Evolutionary conservation across 2,113 vertebrate genomes (phyloP).

Genomic region (Zapus hudsonius): DNA sequence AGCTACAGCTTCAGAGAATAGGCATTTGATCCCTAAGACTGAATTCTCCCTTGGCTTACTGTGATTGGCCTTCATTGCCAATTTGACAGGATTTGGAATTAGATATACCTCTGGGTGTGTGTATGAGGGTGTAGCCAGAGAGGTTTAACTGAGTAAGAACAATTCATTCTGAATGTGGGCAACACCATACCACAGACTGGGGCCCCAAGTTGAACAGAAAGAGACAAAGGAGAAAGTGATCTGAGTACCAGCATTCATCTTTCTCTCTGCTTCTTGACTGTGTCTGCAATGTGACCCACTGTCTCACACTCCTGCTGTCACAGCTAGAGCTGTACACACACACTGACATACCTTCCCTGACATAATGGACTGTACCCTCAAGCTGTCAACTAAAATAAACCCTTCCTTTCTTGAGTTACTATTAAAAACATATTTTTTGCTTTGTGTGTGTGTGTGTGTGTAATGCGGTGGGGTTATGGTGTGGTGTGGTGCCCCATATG

Average conservation of each 20-base stretch:
- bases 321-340: neutral
- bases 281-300: neutral
- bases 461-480: too few species aligned
- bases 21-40: too few species aligned
- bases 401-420: neutral
- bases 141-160: neutral
- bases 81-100: neutral
- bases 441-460: too few species aligned
- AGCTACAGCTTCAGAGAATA: too few species aligned
- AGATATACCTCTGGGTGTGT: neutral
- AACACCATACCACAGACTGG: neutral
- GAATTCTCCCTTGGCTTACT: fast-evolving
- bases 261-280: neutral
- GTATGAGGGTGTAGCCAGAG: neutral
- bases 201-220: neutral
- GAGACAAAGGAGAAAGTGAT: neutral
- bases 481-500: too few species aligned
- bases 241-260: neutral
- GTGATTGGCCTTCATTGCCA: neutral
- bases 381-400: neutral
- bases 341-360: fast-evolving
- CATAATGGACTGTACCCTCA: neutral
- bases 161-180: neutral
- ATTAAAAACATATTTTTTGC: too few species aligned
- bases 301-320: too few species aligned